A percentile compares a stretch with the other conserved stretches of the same genome.
Evolutionary conservation across 2,888 invertebrate genomes (phyloP).

Genomic region (Drosophila cognata): DNA sequence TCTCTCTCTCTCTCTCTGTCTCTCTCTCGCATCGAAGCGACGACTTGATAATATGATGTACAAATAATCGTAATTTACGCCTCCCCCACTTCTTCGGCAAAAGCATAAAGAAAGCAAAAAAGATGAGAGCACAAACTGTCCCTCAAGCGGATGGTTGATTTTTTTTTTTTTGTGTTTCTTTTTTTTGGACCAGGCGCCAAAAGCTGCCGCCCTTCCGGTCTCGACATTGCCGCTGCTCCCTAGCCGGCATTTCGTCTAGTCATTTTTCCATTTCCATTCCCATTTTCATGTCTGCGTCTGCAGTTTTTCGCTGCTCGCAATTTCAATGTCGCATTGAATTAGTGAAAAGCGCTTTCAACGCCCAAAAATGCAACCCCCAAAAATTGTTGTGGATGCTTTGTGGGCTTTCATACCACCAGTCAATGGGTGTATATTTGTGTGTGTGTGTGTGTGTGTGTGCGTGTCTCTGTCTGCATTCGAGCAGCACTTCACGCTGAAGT

Average conservation of each 20-base stretch:
- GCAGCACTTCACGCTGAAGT: slow-evolving; percentile 67
- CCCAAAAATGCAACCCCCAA: slow-evolving; percentile 74
- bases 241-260: slow-evolving; percentile 64
- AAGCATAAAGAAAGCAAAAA: slow-evolving; percentile 21
- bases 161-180: background rate
- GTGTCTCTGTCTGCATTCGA: slow-evolving; percentile 60
- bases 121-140: slow-evolving; percentile 20
- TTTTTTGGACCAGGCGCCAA: slow-evolving; percentile 55
- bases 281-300: slow-evolving; percentile 51
- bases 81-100: slow-evolving; percentile 7
- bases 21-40: slow-evolving; percentile 40
- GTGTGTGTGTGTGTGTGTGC: slow-evolving; percentile 20
- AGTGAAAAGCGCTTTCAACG: slow-evolving; percentile 81
- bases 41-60: slow-evolving; percentile 66
- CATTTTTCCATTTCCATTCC: slow-evolving; percentile 22
- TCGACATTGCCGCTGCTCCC: slow-evolving; percentile 9
- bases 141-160: slow-evolving; percentile 1
- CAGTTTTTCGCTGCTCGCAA: slow-evolving; percentile 67
- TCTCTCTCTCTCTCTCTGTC: background rate
- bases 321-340: slow-evolving; percentile 84
- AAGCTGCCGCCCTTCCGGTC: slow-evolving; percentile 73
- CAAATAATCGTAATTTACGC: slow-evolving; percentile 78
- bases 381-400: slow-evolving; percentile 51
- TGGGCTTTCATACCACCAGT: slow-evolving; percentile 45
- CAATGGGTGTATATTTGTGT: slow-evolving; percentile 11